Conservation (phyloP, 92 coral and sea anemone genomes). For the Parazoanthus darwini region DNA sequence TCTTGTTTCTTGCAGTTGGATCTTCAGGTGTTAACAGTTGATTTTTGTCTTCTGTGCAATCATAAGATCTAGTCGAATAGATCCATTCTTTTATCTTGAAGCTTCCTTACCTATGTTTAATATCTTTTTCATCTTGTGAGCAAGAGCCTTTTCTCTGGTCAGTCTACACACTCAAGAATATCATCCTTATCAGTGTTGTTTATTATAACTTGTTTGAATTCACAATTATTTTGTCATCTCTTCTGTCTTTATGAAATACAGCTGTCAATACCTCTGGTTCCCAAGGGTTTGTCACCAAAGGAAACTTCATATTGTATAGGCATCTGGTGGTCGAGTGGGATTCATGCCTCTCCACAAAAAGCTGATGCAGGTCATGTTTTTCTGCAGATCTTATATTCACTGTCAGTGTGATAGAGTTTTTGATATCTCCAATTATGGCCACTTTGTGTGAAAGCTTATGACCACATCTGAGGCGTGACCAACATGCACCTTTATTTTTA, state of each 20-base stretch:
- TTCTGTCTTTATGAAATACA: constrained; percentile 18
- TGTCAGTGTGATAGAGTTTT: constrained; percentile 33
- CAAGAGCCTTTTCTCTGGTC: background rate
- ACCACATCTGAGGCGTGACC: constrained; percentile 47
- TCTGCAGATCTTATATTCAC: constrained; percentile 21
- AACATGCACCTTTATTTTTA: constrained; percentile 53
- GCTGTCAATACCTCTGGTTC: constrained; percentile 18
- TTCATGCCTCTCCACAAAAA: constrained; percentile 33
- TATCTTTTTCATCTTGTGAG: background rate
- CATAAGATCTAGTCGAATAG: background rate
- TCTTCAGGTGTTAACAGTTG: background rate
- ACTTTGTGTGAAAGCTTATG: constrained; percentile 25
- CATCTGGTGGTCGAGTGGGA: background rate
- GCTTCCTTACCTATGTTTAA: constrained; percentile 7
- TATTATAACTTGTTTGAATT: no score
- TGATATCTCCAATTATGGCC: constrained; percentile 36
- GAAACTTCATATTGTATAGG: constrained; percentile 26
- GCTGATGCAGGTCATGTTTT: constrained; percentile 27
- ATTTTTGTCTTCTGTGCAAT: background rate
- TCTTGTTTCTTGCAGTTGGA: constrained; percentile 16
- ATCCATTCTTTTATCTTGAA: constrained; percentile 44
- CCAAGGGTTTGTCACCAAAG: constrained; percentile 39
- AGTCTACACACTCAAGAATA: no score
- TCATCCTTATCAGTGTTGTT: no score
- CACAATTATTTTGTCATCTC: no score